Conservation (phyloP, 2,888 invertebrate genomes). For the Hydroisotoma schaefferi region DNA sequence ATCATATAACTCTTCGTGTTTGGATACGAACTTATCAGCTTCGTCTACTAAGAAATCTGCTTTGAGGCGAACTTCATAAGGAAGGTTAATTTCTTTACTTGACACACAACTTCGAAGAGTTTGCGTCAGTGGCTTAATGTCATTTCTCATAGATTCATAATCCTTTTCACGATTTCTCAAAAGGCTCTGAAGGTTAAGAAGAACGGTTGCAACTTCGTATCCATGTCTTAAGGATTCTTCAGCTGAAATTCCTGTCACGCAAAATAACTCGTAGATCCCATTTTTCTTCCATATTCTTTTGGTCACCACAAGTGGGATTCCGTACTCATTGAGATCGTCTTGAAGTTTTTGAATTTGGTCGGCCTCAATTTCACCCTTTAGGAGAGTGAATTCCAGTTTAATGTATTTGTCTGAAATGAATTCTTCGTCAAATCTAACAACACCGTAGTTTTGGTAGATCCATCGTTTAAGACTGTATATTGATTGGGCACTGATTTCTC, state of each 20-base stretch:
- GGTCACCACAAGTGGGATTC: constrained; percentile 36
- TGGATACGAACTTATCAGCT: constrained; percentile 36
- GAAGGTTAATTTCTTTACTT: constrained; percentile 14
- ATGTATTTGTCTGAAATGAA: constrained; percentile 27
- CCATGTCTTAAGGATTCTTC: constrained; percentile 28
- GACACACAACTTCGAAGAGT: not conserved
- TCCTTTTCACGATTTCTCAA: not conserved
- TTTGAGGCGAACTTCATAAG: constrained; percentile 37
- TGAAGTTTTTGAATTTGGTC: constrained; percentile 34
- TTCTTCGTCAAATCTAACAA: constrained; percentile 39
- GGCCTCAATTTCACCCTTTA: constrained; percentile 31
- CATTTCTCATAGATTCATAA: not conserved
- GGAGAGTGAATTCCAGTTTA: constrained; percentile 32
- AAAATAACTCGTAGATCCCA: constrained; percentile 31
- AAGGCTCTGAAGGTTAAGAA: constrained; percentile 25
- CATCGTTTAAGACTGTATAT: constrained; percentile 32
- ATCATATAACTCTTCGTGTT: constrained; percentile 33
- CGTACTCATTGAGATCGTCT: constrained; percentile 31
- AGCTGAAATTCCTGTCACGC: constrained; percentile 40
- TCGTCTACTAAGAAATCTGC: constrained; percentile 29
- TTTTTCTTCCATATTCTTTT: constrained; percentile 28
- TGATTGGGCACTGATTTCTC: constrained; percentile 38
- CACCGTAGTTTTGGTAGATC: constrained; percentile 35
- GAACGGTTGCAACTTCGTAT: constrained; percentile 23
- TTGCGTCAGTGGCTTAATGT: not conserved